Evolutionary conservation across 2,888 invertebrate genomes (phyloP).

Genomic region (Agapetus fuscipes): DNA sequence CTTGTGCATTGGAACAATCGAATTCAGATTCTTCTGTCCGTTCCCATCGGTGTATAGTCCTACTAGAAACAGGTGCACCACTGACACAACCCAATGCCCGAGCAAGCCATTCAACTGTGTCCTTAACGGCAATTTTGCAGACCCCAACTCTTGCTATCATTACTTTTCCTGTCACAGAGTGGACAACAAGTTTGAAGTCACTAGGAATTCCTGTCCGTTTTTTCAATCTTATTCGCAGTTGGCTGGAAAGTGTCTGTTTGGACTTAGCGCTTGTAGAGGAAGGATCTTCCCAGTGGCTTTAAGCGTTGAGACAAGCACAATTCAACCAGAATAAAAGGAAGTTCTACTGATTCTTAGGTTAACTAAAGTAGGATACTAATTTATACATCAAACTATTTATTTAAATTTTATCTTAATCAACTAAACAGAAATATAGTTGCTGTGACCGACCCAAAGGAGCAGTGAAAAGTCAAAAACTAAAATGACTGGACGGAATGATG

Average conservation of each 20-base stretch:
- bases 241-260: conserved; percentile 2
- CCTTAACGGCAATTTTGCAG: conserved; percentile 4
- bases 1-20: not conserved
- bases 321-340: too few relatives aligned
- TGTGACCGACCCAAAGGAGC: too few relatives aligned
- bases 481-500: too few relatives aligned
- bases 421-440: too few relatives aligned
- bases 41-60: not conserved
- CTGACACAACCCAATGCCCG: not conserved
- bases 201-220: not conserved
- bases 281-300: too few relatives aligned
- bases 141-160: conserved; percentile 7
- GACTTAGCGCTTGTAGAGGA: too few relatives aligned
- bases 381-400: too few relatives aligned
- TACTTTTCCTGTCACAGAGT: conserved; percentile 2
- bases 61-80: not conserved
- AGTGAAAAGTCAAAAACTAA: too few relatives aligned
- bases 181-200: not conserved
- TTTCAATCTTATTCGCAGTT: not conserved
- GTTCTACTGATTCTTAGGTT: too few relatives aligned
- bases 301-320: too few relatives aligned
- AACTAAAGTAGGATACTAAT: too few relatives aligned
- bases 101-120: conserved; percentile 2
- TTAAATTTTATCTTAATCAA: too few relatives aligned
- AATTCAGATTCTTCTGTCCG: not conserved